Base-by-base conservation (phyloP, 30 jellyfish, hydroid and myxozoan species). In the Chironex yamaguchii region DNA sequence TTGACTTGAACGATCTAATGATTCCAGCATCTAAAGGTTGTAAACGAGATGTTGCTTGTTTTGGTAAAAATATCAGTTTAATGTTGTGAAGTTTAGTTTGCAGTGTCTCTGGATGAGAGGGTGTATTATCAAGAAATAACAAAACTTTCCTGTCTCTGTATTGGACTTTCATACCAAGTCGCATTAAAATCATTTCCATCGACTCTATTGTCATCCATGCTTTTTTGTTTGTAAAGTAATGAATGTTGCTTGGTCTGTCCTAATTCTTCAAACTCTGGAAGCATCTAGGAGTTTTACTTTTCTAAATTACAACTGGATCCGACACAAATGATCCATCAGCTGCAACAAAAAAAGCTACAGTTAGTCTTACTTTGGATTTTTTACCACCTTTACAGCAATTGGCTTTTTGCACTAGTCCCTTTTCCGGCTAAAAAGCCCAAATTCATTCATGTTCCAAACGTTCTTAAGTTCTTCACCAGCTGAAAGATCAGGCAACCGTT, bases 1-100 rank as follows among this genome's bases (percentile, higher is more conserved):
- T 69, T 31, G 70, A 29, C 34, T 69, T 69, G 26, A 69, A 69
- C 30, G 4, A 17, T 34, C 34, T 25, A 34, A 17, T 34, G 3
- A 69, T 29, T 69, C 82, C 82, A 29, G 82, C 82, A 34, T 69
- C 82, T 21, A 29, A 31, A 69, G 82, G 93, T 76, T 81, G 91
- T 48, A 36, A 67, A 17, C 90, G 26, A 14, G 91, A 35, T 28
- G 90, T 81, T 30, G 75, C 65, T 63, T 79, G 64, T 29, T 66
- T 64, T 27, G 91, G 91, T 0, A 81, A 81, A 67, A 66, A 81
- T 65, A 28, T 50, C 31, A 81, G 29, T 68, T 81, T 81, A 4
- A 81, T 81, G 89, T 81, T 62, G 77, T 77, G 24, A 24, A 30
- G 42, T 34, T 81, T 64, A 25, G 27, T 89, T 0, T 22, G 32